phyloP scores from a whole-genome alignment of 64 coral and sea anemone genomes.

The Pachyseris speciosa region DNA sequence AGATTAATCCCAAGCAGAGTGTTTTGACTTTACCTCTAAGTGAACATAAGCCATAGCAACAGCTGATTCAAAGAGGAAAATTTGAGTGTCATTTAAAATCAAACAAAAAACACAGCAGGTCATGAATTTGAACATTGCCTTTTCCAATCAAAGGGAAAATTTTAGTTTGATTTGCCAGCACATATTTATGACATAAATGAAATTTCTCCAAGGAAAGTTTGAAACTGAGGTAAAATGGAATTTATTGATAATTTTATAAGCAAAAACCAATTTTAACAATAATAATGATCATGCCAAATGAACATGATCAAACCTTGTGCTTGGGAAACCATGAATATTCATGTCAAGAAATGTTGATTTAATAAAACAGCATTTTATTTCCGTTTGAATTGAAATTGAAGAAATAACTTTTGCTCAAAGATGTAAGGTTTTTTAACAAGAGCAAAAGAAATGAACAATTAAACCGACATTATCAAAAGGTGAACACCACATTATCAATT shows the following conservation, averaged over 20 bases:
- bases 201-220: not conserved
- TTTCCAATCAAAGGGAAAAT: not conserved
- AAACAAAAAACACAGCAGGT: conserved; percentile 2
- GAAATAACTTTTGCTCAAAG: too few relatives aligned
- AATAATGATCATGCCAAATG: too few relatives aligned
- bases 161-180: not conserved
- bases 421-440: not conserved
- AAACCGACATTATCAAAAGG: too few relatives aligned
- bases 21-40: too few relatives aligned
- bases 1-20: too few relatives aligned
- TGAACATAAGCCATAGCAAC: not conserved
- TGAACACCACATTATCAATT: too few relatives aligned
- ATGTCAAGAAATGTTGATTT: not conserved
- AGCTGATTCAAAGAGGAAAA: not conserved
- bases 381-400: not conserved
- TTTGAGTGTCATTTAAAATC: not conserved
- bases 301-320: too few relatives aligned
- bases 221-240: too few relatives aligned
- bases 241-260: too few relatives aligned
- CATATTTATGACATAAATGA: too few relatives aligned
- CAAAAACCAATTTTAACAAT: too few relatives aligned
- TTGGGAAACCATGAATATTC: not conserved
- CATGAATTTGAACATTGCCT: not conserved
- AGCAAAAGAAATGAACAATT: too few relatives aligned
- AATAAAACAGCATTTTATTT: not conserved